Percentiles rank a stretch among this genome's conserved stretches.
Conservation (phyloP, 2,797 vertebrate genomes). For the Siniperca scherzeri region DNA sequence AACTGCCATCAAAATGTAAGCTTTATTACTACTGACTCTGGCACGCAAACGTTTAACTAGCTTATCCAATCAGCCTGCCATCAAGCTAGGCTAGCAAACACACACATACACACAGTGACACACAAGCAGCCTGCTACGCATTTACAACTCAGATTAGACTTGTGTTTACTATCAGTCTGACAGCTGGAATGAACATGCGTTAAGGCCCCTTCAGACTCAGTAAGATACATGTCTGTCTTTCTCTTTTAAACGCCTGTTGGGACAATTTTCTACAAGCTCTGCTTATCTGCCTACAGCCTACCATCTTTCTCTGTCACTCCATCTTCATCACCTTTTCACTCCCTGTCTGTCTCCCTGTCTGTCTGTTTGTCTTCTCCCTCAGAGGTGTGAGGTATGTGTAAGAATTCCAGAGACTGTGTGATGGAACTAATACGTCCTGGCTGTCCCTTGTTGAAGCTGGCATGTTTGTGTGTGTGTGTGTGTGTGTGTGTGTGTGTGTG, state of each 20-base stretch:
- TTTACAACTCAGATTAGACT: slow-evolving; percentile 47
- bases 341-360: slow-evolving; percentile 17
- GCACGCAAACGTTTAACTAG: slow-evolving; percentile 31
- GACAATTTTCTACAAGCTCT: slow-evolving; percentile 50
- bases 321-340: slow-evolving; percentile 34
- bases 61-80: slow-evolving; percentile 34
- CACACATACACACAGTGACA: not conserved
- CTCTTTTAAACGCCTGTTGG: slow-evolving; percentile 44
- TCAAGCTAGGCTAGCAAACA: slow-evolving; percentile 20
- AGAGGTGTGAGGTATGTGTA: slow-evolving; percentile 25
- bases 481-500: slow-evolving; percentile 2
- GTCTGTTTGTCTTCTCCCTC: slow-evolving; percentile 33
- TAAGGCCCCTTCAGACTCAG: slow-evolving; percentile 58
- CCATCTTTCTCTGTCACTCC: slow-evolving; percentile 28
- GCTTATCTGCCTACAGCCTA: slow-evolving; percentile 36
- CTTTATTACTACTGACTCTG: slow-evolving; percentile 26
- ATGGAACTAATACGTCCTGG: slow-evolving; percentile 20
- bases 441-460: slow-evolving; percentile 5
- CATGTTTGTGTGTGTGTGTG: not conserved
- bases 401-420: not conserved
- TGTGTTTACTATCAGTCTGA: slow-evolving; percentile 57
- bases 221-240: slow-evolving; percentile 51
- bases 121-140: slow-evolving; percentile 17
- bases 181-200: slow-evolving; percentile 52
- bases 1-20: slow-evolving; percentile 17